Evolutionary conservation across 2,888 invertebrate genomes (phyloP), one percentile per base, ranked within the genome.

Genomic region (Anorthoa munda): DNA sequence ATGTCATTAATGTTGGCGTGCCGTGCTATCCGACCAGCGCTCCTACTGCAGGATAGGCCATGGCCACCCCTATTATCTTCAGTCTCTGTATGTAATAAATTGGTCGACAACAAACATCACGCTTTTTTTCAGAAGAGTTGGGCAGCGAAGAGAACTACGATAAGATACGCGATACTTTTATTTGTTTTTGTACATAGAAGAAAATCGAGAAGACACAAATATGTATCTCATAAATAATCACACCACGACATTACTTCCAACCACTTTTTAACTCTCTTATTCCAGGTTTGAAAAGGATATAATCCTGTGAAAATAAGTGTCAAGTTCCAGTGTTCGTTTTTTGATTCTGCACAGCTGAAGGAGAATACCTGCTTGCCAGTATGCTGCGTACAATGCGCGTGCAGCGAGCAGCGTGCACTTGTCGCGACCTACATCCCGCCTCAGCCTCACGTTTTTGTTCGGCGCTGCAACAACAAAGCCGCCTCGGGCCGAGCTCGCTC

Each of bases 381-480:
- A 23, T 39, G 26, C 70, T 81, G 77, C 70, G 78, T 82, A 85
- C 82, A 82, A 77, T 76, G 77, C 87, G 82, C 78, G 86, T 82
- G 84, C 79, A 82, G 72, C 61, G 73, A 85, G 89, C 90, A 88
- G 89, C 90, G 90, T 92, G 92, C 95, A 95, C 94, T 93, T 94
- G 95, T 90, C 89, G 91, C 93, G 95, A 95, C 95, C 95, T 93
- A 95, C 92, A 94, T 95, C 89, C 87, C 82, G 82, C 65, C 75
- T 61, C 71, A 77, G 85, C 87, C 85, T 91, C 94, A 95, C 94
- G 95, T 94, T 95, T 95, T 95, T 93, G 93, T 91, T 89, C 73
- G 72, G 72, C 86, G 84, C 87, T 83, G 88, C 90, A 85, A 89
- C 90, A 90, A 92, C 90, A 90, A 91, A 90, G 88, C 84, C 86